Evolutionary conservation across 2,888 invertebrate genomes (phyloP).

Genomic region (Melitaea athalia): DNA sequence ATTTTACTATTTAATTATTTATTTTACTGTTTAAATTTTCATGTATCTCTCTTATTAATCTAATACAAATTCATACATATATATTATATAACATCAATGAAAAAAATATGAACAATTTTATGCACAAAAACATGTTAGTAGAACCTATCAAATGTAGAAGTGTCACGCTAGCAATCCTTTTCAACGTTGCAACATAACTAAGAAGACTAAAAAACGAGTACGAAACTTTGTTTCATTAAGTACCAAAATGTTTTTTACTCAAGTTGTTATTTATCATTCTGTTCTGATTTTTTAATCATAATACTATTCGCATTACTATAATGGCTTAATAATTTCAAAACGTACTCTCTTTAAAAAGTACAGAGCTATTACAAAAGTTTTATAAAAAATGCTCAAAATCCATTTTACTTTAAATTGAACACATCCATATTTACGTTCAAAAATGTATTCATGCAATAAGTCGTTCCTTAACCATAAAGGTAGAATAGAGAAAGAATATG

Average conservation of each 20-base stretch:
- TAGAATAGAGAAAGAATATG: conserved; percentile 17
- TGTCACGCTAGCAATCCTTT: no score
- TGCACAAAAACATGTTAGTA: no score
- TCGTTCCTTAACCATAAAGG: conserved; percentile 3
- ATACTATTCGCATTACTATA: neutral
- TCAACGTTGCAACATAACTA: no score
- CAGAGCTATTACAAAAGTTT: neutral
- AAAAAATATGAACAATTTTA: no score
- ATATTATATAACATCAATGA: neutral
- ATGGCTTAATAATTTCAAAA: neutral
- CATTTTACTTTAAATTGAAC: neutral
- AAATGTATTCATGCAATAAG: conserved; percentile 2
- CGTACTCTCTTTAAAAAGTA: neutral
- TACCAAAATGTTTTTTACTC: no score
- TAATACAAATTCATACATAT: neutral
- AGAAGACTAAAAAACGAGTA: no score
- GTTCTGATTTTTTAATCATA: no score
- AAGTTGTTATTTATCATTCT: no score
- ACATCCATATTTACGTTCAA: neutral
- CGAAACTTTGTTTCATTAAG: no score
- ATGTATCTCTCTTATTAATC: neutral
- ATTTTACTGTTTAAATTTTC: no score
- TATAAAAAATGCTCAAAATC: neutral
- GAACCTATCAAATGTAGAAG: no score
- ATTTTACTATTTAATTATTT: no score